Evolutionary conservation across 2,888 invertebrate species (phyloP).

Genomic region (Abrostola triplasia): DNA sequence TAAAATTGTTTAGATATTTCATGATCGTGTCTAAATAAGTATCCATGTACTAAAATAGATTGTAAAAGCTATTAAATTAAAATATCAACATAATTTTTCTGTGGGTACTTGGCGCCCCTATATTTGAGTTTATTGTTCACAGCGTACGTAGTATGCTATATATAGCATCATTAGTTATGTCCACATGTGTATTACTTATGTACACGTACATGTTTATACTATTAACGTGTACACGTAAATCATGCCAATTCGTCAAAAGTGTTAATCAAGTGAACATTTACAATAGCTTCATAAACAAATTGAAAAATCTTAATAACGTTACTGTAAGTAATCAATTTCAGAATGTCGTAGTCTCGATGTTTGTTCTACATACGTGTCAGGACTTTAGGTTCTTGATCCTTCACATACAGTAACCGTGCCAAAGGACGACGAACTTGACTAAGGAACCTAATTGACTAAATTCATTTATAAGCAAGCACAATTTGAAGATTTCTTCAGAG

Average conservation of each 20-base stretch:
- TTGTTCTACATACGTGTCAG: constrained; percentile 32
- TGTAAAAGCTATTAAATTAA: background rate
- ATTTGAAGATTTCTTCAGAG: too few species aligned
- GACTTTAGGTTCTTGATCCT: constrained; percentile 17
- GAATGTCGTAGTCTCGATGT: constrained; percentile 9
- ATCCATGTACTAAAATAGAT: background rate
- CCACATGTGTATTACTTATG: constrained; percentile 45
- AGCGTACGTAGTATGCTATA: constrained; percentile 7
- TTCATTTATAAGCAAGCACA: too few species aligned
- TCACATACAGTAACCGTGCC: background rate
- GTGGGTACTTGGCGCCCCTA: background rate
- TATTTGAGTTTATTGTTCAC: background rate
- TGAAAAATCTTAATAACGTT: constrained; percentile 21
- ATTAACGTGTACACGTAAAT: constrained; percentile 58
- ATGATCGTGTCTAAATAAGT: background rate
- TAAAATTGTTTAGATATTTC: too few species aligned
- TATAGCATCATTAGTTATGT: constrained; percentile 41
- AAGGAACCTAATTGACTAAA: too few species aligned
- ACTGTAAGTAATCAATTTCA: constrained; percentile 15
- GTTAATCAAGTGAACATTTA: constrained; percentile 57
- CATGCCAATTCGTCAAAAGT: constrained; percentile 43
- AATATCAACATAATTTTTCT: background rate
- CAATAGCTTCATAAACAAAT: constrained; percentile 41
- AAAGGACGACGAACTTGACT: too few species aligned
- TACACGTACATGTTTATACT: constrained; percentile 53